Percentiles rank a stretch among this genome's conserved stretches.
phyloP scores from a whole-genome alignment of 1,140 invertebrate genomes.

The Mya arenaria region DNA sequence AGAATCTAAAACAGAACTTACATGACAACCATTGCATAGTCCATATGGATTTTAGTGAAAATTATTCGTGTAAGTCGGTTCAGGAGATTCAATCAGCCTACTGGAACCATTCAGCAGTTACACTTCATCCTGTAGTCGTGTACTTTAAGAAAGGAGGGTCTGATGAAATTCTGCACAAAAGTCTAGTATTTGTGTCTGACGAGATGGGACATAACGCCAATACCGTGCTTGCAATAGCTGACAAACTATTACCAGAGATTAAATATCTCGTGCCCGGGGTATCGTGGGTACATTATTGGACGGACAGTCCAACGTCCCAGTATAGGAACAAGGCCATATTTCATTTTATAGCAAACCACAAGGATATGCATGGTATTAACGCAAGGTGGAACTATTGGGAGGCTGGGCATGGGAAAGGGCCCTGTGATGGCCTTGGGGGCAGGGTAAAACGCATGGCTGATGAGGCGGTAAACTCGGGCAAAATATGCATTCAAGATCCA shows the following conservation, averaged over 20 bases:
- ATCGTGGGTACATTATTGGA: constrained; percentile 44
- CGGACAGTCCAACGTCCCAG: constrained; percentile 49
- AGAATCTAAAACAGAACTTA: constrained; percentile 53
- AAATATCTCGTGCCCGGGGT: constrained; percentile 19
- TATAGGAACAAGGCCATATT: constrained; percentile 54
- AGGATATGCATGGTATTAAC: constrained; percentile 14
- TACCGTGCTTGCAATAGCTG: constrained; percentile 37
- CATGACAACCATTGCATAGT: constrained; percentile 47
- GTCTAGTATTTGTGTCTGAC: constrained; percentile 56
- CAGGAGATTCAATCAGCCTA: constrained; percentile 63
- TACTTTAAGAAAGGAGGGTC: constrained; percentile 21
- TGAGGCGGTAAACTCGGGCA: constrained; percentile 36
- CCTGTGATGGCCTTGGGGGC: constrained; percentile 40
- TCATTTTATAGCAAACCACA: constrained; percentile 33
- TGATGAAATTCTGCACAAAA: constrained; percentile 27
- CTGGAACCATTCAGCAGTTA: constrained; percentile 53
- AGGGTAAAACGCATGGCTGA: constrained; percentile 51
- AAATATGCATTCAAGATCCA: constrained; percentile 33
- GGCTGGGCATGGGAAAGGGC: constrained; percentile 54
- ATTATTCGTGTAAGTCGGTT: constrained; percentile 44
- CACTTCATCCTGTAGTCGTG: constrained; percentile 47
- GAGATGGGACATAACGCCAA: constrained; percentile 42
- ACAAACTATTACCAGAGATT: constrained; percentile 14
- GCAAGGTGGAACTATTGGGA: constrained; percentile 50
- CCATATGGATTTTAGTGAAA: constrained; percentile 65